Base-by-base conservation (phyloP, 2,797 vertebrate genomes). In the Diplodus sargus region DNA sequence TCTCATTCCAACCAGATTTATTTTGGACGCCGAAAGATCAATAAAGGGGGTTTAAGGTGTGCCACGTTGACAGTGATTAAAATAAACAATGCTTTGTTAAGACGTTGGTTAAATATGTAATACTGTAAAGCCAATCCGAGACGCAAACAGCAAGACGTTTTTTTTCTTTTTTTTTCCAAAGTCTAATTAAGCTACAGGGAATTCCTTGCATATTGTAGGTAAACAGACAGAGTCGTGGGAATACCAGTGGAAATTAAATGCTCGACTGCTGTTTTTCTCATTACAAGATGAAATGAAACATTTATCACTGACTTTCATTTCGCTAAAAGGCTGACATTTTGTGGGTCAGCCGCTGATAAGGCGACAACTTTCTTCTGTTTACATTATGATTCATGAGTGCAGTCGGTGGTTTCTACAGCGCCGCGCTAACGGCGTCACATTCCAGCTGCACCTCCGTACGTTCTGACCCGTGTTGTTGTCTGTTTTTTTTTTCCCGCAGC, bases 101-200 rank as follows among this genome's bases (percentile, higher is more conserved):
- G 90, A 88, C 86, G 88, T 93, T 94, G 92, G 93, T 95, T 93
- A 93, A 94, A 94, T 94, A 93, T 94, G 94, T 91, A 96, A 91
- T 89, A 90, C 77, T 70, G 82, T 91, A 91, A 94, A 95, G 92
- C 83, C 89, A 89, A 92, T 93, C 91, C 76, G 23, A 89, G 90
- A 90, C 88, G 90, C 90, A 91, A 93, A 94, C 93, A 92, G 89
- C 73, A 62, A 93, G 90, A 90, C 87, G 7, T 34, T 34, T 34
- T 39, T 39, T 39, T 39, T 39, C 10, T 9, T 39, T 39, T 93
- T 93, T 94, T 92, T 94, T 89, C 74, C 67, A 8, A 84, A 81
- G 90, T 92, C 93, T 96, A 96, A 96, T 96, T 95, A 96, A 95
- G 90, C 95, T 91, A 92, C 91, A 83, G 95, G 95, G 96, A 95